Evolutionary conservation across 2,113 vertebrate species (phyloP).

Genomic region (Mirounga angustirostris): DNA sequence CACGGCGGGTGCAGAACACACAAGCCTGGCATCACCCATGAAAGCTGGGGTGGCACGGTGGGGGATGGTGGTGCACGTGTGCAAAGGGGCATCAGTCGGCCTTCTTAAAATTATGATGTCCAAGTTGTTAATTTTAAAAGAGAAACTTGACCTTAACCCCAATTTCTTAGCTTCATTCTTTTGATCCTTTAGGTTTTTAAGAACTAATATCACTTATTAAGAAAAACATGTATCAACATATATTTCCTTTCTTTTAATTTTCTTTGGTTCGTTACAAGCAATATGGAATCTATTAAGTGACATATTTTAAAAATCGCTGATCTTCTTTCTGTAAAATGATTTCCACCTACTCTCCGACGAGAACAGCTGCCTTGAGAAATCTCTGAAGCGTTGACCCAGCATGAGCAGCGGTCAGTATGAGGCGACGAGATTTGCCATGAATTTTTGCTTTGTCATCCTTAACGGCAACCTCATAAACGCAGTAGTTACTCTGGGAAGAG

Average conservation of each 20-base stretch:
- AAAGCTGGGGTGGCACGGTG: rapidly evolving
- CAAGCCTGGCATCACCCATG: not conserved
- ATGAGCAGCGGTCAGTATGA: rapidly evolving
- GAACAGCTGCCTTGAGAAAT: rapidly evolving
- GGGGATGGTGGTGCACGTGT: rapidly evolving
- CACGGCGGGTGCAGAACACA: rapidly evolving
- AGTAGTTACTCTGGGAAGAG: rapidly evolving
- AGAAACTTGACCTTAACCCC: not conserved
- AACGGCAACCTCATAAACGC: rapidly evolving
- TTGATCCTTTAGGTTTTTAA: not conserved
- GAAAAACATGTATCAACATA: not conserved
- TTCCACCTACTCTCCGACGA: not conserved
- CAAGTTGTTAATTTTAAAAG: too few relatives aligned
- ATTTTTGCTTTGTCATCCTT: rapidly evolving
- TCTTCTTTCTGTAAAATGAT: not conserved
- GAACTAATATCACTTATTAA: too few relatives aligned
- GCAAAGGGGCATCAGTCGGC: not conserved
- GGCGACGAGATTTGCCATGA: rapidly evolving
- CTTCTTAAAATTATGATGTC: not conserved
- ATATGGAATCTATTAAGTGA: too few relatives aligned
- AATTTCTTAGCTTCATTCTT: not conserved
- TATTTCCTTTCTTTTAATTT: not conserved
- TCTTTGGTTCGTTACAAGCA: not conserved
- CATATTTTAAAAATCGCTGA: too few relatives aligned
- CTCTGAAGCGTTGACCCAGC: not conserved